These are phyloP conservation scores for Leucopternis melanops DNA, from an alignment of 2,113 vertebrate species.

Conservation along the genomic window DNA sequence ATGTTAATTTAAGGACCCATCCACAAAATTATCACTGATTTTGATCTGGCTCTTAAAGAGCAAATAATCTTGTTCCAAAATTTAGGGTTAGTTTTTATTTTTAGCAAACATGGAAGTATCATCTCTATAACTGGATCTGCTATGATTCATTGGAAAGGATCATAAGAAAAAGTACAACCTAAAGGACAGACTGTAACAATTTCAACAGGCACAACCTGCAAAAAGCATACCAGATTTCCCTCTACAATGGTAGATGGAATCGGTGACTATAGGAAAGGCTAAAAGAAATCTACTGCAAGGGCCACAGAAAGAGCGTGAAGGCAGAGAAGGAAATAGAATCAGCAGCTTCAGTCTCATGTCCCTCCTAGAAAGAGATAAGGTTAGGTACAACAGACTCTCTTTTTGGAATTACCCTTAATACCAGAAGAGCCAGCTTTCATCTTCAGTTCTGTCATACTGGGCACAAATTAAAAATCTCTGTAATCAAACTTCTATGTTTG, in stretches of 20 bases:
- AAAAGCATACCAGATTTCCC: slow-evolving; percentile 19
- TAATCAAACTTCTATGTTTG: background rate
- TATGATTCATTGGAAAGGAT: slow-evolving; percentile 37
- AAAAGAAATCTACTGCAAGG: background rate
- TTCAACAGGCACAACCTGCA: background rate
- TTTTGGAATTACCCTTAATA: background rate
- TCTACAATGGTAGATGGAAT: background rate
- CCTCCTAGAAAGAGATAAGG: background rate
- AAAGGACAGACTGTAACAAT: slow-evolving; percentile 29
- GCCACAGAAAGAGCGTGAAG: background rate
- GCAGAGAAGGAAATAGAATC: background rate
- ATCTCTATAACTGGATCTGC: slow-evolving; percentile 36
- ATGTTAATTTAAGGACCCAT: slow-evolving; percentile 13
- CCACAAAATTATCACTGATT: background rate
- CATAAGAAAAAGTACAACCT: slow-evolving; percentile 30
- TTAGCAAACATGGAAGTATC: slow-evolving; percentile 40
- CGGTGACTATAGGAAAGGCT: background rate
- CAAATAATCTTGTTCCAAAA: slow-evolving; percentile 9
- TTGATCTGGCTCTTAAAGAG: background rate
- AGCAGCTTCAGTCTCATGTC: background rate
- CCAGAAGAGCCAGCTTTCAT: background rate
- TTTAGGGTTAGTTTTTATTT: slow-evolving; percentile 46
- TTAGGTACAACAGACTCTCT: background rate
- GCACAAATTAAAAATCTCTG: background rate
- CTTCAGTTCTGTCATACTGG: background rate